phyloP scores from a whole-genome alignment of 23 tunicate species.

The Oikopleura albicans region DNA sequence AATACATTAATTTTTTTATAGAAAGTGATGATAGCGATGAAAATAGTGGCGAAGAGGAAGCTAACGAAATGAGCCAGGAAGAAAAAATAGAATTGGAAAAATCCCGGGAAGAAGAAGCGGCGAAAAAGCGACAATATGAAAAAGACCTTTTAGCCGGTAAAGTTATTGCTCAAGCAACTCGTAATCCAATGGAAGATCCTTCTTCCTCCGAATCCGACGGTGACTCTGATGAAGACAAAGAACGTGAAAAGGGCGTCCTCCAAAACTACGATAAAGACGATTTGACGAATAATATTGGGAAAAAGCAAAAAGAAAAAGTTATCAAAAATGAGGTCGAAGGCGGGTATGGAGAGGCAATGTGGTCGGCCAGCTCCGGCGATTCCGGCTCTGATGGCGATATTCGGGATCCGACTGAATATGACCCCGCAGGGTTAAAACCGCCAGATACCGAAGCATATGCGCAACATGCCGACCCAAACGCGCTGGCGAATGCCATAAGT shows the following conservation, averaged over 20 bases:
- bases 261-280: slow-evolving; percentile 1
- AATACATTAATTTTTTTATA: too few relatives aligned
- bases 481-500: neutral
- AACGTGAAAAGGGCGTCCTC: neutral
- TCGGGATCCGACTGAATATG: neutral
- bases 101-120: neutral
- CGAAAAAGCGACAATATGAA: neutral
- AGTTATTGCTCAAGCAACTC: neutral
- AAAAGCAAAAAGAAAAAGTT: slow-evolving; percentile 16
- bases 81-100: neutral
- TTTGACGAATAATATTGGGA: neutral
- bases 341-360: neutral
- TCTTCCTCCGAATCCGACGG: neutral
- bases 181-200: neutral
- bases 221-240: neutral
- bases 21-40: too few relatives aligned
- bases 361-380: neutral
- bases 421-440: too few relatives aligned
- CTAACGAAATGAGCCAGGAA: neutral
- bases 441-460: neutral
- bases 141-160: neutral
- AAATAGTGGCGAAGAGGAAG: neutral
- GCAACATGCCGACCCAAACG: neutral
- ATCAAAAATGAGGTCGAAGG: slow-evolving; percentile 4
- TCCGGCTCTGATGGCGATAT: neutral